Evolutionary conservation across 2,797 vertebrate genomes (phyloP).

Genomic region (Esox lucius): DNA sequence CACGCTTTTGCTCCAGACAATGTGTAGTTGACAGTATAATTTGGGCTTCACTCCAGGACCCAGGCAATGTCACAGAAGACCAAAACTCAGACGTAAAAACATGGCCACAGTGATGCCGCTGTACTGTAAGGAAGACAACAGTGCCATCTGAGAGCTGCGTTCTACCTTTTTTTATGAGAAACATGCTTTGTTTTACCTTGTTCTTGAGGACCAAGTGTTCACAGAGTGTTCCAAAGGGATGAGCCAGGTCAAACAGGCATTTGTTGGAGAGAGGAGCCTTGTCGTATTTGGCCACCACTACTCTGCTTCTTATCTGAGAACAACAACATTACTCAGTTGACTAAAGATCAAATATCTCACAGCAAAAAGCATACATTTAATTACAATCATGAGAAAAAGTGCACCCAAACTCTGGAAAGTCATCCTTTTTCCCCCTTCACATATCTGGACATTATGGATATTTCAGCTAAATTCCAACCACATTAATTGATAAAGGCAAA

Average conservation of each 20-base stretch:
- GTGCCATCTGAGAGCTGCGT: background rate
- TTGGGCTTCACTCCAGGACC: too few relatives aligned
- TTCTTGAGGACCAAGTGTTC: slow-evolving; percentile 76
- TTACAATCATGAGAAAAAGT: background rate
- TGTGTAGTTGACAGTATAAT: too few relatives aligned
- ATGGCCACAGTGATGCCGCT: background rate
- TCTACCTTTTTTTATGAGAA: background rate
- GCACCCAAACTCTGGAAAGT: too few relatives aligned
- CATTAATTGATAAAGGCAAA: background rate
- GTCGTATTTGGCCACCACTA: slow-evolving; percentile 78
- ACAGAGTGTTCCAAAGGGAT: slow-evolving; percentile 70
- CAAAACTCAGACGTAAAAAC: background rate
- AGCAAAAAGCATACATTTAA: background rate
- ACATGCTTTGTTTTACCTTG: slow-evolving; percentile 61
- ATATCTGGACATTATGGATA: too few relatives aligned
- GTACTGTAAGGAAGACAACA: background rate
- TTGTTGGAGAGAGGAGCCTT: slow-evolving; percentile 69
- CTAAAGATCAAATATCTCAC: background rate
- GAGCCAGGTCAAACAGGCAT: slow-evolving; percentile 65
- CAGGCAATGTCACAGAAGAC: too few relatives aligned
- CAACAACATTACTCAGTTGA: background rate
- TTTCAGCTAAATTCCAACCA: too few relatives aligned
- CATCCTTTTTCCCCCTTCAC: too few relatives aligned
- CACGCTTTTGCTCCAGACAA: too few relatives aligned
- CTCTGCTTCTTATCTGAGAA: slow-evolving; percentile 68